Evolutionary conservation across 2,888 invertebrate genomes (phyloP).

Genomic region (Aphrophora alni): DNA sequence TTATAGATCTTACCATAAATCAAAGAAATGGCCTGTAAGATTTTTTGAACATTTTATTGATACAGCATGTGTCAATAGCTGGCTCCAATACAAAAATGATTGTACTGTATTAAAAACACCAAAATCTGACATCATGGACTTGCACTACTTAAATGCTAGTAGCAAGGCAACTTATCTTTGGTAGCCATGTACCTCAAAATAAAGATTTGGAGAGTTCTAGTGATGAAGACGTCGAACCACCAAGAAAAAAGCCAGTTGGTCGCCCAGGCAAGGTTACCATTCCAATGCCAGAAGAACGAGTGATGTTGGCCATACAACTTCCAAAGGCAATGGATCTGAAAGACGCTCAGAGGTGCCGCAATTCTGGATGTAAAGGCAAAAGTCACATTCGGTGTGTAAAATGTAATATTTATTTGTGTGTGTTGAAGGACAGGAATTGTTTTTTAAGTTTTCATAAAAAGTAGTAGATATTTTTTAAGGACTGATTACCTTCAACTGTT

Average conservation of each 20-base stretch:
- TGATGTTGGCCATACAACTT: slow-evolving; percentile 20
- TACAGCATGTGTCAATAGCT: slow-evolving; percentile 33
- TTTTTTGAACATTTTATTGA: slow-evolving; percentile 24
- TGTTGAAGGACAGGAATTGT: slow-evolving; percentile 29
- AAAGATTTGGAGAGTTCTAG: no score
- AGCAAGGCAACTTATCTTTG: no score
- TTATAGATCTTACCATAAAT: slow-evolving; percentile 29
- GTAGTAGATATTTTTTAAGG: no score
- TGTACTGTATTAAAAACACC: no score
- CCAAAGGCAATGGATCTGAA: slow-evolving; percentile 28
- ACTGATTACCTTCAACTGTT: no score
- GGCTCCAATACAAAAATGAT: no score
- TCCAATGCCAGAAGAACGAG: slow-evolving; percentile 2
- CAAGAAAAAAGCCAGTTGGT: slow-evolving; percentile 15
- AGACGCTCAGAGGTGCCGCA: slow-evolving; percentile 3
- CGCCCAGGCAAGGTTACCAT: slow-evolving; percentile 27
- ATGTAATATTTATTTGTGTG: not conserved
- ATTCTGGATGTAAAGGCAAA: not conserved
- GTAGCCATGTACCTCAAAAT: no score
- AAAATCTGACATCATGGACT: no score
- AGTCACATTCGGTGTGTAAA: not conserved
- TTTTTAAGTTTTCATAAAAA: slow-evolving; percentile 21
- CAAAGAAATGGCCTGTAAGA: slow-evolving; percentile 25
- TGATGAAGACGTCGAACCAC: slow-evolving; percentile 17
- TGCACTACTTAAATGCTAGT: no score